A percentile compares a stretch with the other conserved stretches of the same genome.
Evolutionary conservation across 2,888 invertebrate genomes (phyloP).

Genomic region (Thecocarcelia acutangulata): DNA sequence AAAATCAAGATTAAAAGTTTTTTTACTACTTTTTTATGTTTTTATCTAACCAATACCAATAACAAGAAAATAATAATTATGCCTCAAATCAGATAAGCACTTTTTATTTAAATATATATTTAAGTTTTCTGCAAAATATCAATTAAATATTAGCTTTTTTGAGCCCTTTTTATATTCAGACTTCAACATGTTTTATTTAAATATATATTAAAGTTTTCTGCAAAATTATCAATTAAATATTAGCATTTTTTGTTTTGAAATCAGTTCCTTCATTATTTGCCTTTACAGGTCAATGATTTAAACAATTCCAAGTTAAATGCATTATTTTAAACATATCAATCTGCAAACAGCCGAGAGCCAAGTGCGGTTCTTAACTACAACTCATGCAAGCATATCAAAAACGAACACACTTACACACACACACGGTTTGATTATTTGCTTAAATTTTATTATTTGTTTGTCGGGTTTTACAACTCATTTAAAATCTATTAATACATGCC

Average conservation of each 20-base stretch:
- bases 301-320: constrained; percentile 39
- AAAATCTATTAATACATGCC: not conserved
- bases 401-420: not conserved
- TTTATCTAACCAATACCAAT: too few species aligned
- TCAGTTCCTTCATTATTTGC: constrained; percentile 5
- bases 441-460: not conserved
- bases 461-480: not conserved
- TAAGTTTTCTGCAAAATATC: too few species aligned
- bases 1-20: too few species aligned
- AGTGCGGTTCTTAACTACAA: not conserved
- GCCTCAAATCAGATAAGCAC: too few species aligned
- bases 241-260: not conserved
- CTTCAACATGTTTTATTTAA: too few species aligned
- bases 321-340: not conserved
- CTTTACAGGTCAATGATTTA: constrained; percentile 60
- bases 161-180: too few species aligned
- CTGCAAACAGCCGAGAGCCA: constrained; percentile 10
- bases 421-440: not conserved
- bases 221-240: too few species aligned
- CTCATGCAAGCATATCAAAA: not conserved
- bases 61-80: too few species aligned
- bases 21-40: too few species aligned
- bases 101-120: too few species aligned
- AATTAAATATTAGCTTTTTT: too few species aligned
- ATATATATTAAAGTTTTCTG: too few species aligned